A percentile compares a stretch with the other conserved stretches of the same genome.
Conservation (phyloP, 2,888 invertebrate species). For the Masnerella sp. region DNA sequence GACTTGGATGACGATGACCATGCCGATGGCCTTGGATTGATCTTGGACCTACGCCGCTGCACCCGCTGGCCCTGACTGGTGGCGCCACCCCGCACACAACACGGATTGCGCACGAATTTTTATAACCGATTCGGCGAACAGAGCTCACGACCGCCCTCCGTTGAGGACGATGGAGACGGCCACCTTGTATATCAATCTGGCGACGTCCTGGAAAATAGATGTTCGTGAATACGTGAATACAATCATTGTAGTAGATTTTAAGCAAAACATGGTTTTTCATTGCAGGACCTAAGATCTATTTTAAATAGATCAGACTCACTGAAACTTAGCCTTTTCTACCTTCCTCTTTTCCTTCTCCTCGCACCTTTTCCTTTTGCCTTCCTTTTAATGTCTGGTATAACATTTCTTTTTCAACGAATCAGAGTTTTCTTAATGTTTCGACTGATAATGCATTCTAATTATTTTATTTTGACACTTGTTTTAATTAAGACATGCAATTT, state of each 20-base stretch:
- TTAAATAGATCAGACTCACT: slow-evolving; percentile 64
- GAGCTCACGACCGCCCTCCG: slow-evolving; percentile 93
- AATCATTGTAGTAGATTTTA: slow-evolving; percentile 77
- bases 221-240: slow-evolving; percentile 91
- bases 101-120: slow-evolving; percentile 42
- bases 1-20: slow-evolving; percentile 51
- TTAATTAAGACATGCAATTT: too few species aligned
- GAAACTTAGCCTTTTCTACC: slow-evolving; percentile 52
- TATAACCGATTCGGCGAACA: slow-evolving; percentile 77
- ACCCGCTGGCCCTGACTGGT: slow-evolving; percentile 45
- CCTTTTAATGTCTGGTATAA: too few species aligned
- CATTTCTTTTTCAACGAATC: too few species aligned
- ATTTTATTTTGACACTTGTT: background rate
- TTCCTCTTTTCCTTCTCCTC: slow-evolving; percentile 12
- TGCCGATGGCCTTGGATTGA: too few species aligned
- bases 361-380: too few species aligned
- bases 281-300: slow-evolving; percentile 62
- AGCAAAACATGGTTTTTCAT: slow-evolving; percentile 62
- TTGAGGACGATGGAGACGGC: slow-evolving; percentile 99
- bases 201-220: slow-evolving; percentile 99
- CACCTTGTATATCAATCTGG: slow-evolving; percentile 99
- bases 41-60: too few species aligned
- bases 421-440: too few species aligned
- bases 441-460: too few species aligned
- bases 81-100: slow-evolving; percentile 31